Base-by-base conservation (phyloP, 2,888 invertebrate species). In the Parasteatoda lunata region DNA sequence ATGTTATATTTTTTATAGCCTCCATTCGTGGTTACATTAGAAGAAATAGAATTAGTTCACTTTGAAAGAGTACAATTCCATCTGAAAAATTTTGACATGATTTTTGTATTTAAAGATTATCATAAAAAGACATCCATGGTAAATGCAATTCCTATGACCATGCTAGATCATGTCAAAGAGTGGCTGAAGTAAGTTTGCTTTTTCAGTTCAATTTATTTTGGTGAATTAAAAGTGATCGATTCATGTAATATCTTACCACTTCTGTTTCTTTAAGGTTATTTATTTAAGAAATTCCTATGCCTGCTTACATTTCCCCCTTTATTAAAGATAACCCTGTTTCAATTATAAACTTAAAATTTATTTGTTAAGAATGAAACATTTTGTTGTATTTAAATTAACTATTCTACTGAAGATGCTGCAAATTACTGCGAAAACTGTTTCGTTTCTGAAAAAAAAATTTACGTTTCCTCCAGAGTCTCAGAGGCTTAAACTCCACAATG, bases 11-110 rank as follows among this genome's bases (percentile, higher is more conserved):
- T 77, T 73, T 88, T 89, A 71, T 91, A 94, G 95, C 99, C 99
- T 45, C 98, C 99, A 89, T 98, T 99, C 93, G 99, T 99, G 15
- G 97, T 99, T 87, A 97, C 99, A 0, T 93, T 99, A 47, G 99
- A 99, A 92, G 98, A 99, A 91, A 97, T 98, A 0, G 99, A 99
- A 92, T 92, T 99, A 90, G 98, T 99, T 0, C 99, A 99, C 92
- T 99, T 99, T 92, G 99, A 99, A 93, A 94, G 99, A 92, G 99
- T 99, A 13, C 97, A 98, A 92, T 99, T 99, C 92, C 98, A 98
- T 91, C 93, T 99, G 90, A 98, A 99, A 93, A 99, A 99, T 93
- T 99, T 99, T 92, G 99, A 99, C 92, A 99, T 99, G 98, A 97
- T 99, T 89, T 99, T 99, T 91, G 97, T 99, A 76, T 99, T 99